Conservation (phyloP, 2,113 vertebrate genomes). For the Alligator sinensis region DNA sequence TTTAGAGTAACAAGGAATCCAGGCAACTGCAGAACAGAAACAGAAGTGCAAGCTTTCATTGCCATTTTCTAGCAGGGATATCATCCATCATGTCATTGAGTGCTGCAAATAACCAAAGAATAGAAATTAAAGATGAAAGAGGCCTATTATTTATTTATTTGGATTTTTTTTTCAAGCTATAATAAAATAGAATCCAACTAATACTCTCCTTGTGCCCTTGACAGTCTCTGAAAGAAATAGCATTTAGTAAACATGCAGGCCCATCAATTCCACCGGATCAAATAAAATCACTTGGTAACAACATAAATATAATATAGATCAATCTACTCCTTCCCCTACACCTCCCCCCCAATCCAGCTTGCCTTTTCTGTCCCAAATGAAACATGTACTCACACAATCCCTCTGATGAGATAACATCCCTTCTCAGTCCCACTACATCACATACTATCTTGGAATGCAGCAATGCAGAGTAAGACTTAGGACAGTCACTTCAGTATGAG, state of each 20-base stretch:
- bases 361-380: too few species aligned
- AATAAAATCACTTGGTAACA: background rate
- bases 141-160: constrained; percentile 47
- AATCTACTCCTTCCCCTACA: background rate
- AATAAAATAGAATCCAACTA: constrained; percentile 2
- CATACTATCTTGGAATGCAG: background rate
- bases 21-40: constrained; percentile 7
- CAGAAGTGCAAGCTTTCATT: constrained; percentile 22
- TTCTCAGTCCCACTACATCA: background rate
- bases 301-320: background rate
- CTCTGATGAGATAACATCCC: background rate
- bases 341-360: background rate
- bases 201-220: background rate
- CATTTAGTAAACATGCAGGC: background rate
- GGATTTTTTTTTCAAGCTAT: constrained; percentile 28
- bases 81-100: constrained; percentile 26
- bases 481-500: background rate
- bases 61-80: constrained; percentile 15
- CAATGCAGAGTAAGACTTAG: background rate
- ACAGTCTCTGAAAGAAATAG: background rate
- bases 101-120: constrained; percentile 23
- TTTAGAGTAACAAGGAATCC: constrained; percentile 41
- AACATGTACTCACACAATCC: background rate
- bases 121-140: constrained; percentile 55
- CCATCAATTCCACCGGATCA: background rate